phyloP scores from a whole-genome alignment of 1,140 invertebrate species.

The Theocolax elegans region DNA sequence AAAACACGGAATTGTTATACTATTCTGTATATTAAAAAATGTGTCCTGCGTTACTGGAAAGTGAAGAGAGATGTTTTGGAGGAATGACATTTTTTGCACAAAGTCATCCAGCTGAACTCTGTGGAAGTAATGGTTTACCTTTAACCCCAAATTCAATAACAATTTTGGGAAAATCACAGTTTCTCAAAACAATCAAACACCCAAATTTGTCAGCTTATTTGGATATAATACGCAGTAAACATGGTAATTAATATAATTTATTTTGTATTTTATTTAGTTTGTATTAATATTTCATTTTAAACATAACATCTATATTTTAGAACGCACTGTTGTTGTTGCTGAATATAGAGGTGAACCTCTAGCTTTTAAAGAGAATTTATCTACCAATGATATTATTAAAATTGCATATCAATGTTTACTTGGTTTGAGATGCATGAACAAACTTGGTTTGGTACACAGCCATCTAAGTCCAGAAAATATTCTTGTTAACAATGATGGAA shows the following conservation, averaged over 20 bases:
- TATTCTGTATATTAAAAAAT: conserved; percentile 51
- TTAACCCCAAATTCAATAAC: conserved; percentile 96
- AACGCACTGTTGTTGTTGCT: conserved; percentile 88
- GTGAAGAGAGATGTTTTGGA: conserved; percentile 74
- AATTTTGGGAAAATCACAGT: conserved; percentile 89
- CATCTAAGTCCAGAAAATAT: conserved; percentile 88
- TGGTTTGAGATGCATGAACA: conserved; percentile 81
- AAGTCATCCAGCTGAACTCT: conserved; percentile 89
- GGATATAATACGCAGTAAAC: conserved; percentile 92
- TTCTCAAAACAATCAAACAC: conserved; percentile 83
- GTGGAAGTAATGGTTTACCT: conserved; percentile 94
- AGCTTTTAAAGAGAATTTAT: conserved; percentile 60
- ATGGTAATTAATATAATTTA: conserved; percentile 74
- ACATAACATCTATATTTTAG: conserved; percentile 68
- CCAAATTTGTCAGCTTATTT: conserved; percentile 88
- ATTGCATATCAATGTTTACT: conserved; percentile 78
- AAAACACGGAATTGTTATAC: too few species aligned
- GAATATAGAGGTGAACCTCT: conserved; percentile 83
- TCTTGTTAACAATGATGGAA: conserved; percentile 76
- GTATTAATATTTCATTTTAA: background rate
- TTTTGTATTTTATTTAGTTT: conserved; percentile 41
- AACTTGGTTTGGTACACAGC: conserved; percentile 79
- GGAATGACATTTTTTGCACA: conserved; percentile 91
- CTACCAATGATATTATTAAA: conserved; percentile 68
- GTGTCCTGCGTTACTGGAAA: conserved; percentile 63